phyloP scores from a whole-genome alignment of 2,888 invertebrate species.

The Apamea anceps region DNA sequence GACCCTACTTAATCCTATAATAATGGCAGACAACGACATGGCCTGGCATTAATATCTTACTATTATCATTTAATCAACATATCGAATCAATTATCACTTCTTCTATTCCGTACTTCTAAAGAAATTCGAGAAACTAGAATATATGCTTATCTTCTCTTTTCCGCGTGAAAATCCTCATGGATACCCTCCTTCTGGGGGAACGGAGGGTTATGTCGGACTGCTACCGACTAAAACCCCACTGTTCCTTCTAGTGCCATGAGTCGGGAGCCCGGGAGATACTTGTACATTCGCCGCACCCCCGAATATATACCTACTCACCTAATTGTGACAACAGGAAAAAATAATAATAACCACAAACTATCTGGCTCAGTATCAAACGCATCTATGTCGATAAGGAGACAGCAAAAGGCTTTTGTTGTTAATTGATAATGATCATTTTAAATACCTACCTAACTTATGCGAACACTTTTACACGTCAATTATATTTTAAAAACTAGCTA shows the following conservation, averaged over 20 bases:
- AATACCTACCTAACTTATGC: not conserved
- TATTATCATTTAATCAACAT: constrained; percentile 29
- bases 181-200: not conserved
- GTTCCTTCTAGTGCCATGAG: not conserved
- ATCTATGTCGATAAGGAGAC: no score
- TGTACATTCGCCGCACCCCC: not conserved
- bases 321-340: not conserved
- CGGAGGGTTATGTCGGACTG: not conserved
- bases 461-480: no score
- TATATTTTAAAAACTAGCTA: no score
- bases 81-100: constrained; percentile 3
- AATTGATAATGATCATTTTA: not conserved
- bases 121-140: not conserved
- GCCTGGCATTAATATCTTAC: constrained; percentile 7
- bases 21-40: not conserved
- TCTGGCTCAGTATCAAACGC: not conserved
- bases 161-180: not conserved
- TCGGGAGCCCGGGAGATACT: not conserved
- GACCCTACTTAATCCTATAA: not conserved
- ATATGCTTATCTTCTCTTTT: not conserved
- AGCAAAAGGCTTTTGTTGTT: not conserved
- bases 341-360: not conserved
- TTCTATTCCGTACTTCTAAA: not conserved
- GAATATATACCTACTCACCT: not conserved
- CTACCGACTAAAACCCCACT: not conserved